A percentile compares a stretch with the other conserved stretches of the same genome.
Evolutionary conservation across 2,888 invertebrate genomes (phyloP).

Genomic region (Magallana nippona): DNA sequence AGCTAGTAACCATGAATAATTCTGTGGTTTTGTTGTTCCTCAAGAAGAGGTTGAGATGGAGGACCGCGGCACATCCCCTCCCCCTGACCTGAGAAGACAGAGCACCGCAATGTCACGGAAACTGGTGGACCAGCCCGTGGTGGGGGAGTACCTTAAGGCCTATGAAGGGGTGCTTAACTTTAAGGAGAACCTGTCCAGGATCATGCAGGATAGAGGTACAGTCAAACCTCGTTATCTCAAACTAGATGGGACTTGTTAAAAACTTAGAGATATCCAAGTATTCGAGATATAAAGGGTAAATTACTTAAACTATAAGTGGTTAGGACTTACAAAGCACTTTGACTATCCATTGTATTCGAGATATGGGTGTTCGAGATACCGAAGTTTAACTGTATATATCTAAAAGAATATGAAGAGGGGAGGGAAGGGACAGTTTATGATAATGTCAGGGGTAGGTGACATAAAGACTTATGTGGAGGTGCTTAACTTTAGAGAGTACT

Average conservation of each 20-base stretch:
- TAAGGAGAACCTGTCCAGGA: constrained; percentile 70
- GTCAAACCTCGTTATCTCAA: too few species aligned
- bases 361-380: too few species aligned
- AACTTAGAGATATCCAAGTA: too few species aligned
- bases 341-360: too few species aligned
- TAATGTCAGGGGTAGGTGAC: neutral
- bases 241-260: too few species aligned
- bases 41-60: constrained; percentile 45
- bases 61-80: constrained; percentile 69
- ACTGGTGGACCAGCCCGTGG: constrained; percentile 71
- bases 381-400: too few species aligned
- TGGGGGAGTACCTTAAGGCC: constrained; percentile 71
- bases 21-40: neutral
- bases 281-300: too few species aligned
- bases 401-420: neutral
- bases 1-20: too few species aligned
- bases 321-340: too few species aligned
- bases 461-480: too few species aligned
- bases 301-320: too few species aligned
- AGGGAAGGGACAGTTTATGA: neutral
- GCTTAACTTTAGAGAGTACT: too few species aligned
- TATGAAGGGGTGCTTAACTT: constrained; percentile 72
- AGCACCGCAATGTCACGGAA: constrained; percentile 53
- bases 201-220: constrained; percentile 76
- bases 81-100: constrained; percentile 51